Evolutionary conservation across 2,797 vertebrate genomes (phyloP).

Genomic region (Argyrosomus regius): DNA sequence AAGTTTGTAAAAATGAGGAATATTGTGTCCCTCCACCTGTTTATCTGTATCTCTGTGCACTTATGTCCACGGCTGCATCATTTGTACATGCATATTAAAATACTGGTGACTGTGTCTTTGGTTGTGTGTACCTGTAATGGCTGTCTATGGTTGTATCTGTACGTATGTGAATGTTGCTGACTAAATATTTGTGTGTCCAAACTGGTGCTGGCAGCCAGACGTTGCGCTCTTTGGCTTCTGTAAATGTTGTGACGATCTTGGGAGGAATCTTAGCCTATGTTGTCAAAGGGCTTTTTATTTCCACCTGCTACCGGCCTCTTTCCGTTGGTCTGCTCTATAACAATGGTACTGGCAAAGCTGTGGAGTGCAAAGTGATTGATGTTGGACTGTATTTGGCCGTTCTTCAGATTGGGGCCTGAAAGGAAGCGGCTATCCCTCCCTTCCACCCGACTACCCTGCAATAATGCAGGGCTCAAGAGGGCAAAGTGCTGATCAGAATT

Average conservation of each 20-base stretch:
- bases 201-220: conserved; percentile 52
- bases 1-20: not conserved
- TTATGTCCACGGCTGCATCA: conserved; percentile 26
- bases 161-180: conserved; percentile 46
- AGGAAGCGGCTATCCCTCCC: conserved; percentile 80
- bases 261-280: conserved; percentile 79
- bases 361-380: conserved; percentile 85
- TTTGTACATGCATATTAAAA: conserved; percentile 8
- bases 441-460: conserved; percentile 67
- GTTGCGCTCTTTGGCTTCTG: conserved; percentile 71
- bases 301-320: conserved; percentile 88
- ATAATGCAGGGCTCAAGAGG: conserved; percentile 61
- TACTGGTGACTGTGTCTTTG: not conserved
- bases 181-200: conserved; percentile 55
- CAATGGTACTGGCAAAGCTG: conserved; percentile 85
- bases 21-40: conserved; percentile 12
- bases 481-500: conserved; percentile 75
- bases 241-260: conserved; percentile 80
- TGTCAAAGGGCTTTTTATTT: conserved; percentile 85
- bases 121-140: not conserved
- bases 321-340: conserved; percentile 87
- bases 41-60: conserved; percentile 17
- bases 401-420: conserved; percentile 82
- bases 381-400: conserved; percentile 85
- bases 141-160: conserved; percentile 29